Evolutionary conservation across 2,797 vertebrate species (phyloP).

Genomic region (Enteromius fasciolatus): DNA sequence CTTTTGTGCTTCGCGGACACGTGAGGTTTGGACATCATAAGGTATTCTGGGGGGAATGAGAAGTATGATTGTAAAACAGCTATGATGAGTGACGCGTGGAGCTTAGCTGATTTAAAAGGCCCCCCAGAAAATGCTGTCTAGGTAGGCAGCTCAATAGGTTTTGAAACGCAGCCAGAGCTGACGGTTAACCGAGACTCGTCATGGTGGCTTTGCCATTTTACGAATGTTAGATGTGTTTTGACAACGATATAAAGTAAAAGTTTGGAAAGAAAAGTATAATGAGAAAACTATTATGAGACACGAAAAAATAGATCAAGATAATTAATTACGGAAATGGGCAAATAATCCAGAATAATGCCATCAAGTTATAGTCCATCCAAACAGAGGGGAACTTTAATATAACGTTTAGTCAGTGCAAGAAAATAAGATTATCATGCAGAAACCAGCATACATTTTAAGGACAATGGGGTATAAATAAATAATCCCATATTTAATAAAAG

Average conservation of each 20-base stretch:
- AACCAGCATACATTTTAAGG: neutral
- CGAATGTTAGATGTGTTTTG: neutral
- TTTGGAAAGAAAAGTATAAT: neutral
- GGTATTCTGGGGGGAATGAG: neutral
- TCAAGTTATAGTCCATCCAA: neutral
- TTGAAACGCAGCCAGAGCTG: neutral
- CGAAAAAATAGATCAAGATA: neutral
- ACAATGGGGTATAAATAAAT: neutral
- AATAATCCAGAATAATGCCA: neutral
- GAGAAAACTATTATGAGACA: neutral
- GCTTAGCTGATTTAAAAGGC: neutral
- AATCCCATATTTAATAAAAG: neutral
- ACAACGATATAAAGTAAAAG: neutral
- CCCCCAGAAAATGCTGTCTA: neutral
- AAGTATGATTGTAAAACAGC: neutral
- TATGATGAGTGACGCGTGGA: neutral
- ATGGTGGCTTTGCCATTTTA: neutral
- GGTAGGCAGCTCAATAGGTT: neutral
- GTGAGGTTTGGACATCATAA: rapidly evolving
- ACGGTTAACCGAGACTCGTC: neutral
- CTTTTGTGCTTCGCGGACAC: neutral
- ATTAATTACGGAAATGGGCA: neutral
- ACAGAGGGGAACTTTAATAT: neutral
- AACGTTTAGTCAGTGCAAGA: neutral
- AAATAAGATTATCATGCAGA: neutral